phyloP scores from a whole-genome alignment of 1,140 invertebrate species.

The Mizuhopecten yessoensis region DNA sequence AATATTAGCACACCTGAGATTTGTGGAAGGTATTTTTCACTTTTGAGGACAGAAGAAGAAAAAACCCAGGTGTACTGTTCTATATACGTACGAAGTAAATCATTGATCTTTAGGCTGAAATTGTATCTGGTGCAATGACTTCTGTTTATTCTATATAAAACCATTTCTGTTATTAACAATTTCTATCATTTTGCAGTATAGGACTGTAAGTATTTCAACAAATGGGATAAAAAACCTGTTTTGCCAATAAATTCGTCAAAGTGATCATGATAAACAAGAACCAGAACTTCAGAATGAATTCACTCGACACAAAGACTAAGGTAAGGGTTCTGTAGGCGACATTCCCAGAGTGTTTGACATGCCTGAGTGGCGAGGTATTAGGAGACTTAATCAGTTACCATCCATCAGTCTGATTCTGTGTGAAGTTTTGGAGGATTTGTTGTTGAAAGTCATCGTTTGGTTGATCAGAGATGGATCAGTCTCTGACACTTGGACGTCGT shows the following conservation, averaged over 20 bases:
- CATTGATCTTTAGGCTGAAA: neutral
- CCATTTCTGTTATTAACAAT: too few relatives aligned
- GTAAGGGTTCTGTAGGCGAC: neutral
- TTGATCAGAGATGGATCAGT: neutral
- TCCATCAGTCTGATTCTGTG: slow-evolving; percentile 6
- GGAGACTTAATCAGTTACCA: slow-evolving; percentile 26
- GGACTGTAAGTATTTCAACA: too few relatives aligned
- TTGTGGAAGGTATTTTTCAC: neutral
- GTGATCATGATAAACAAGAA: too few relatives aligned
- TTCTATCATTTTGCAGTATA: too few relatives aligned
- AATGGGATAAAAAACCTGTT: too few relatives aligned
- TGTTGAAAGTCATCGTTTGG: slow-evolving; percentile 33
- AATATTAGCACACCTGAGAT: slow-evolving; percentile 10
- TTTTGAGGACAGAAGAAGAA: neutral
- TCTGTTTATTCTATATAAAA: neutral
- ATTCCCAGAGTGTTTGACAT: slow-evolving; percentile 13
- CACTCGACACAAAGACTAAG: neutral
- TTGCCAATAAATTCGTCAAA: too few relatives aligned
- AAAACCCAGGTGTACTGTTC: too few relatives aligned
- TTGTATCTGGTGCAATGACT: neutral
- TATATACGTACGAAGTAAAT: too few relatives aligned
- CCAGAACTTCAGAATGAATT: neutral
- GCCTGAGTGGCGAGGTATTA: neutral
- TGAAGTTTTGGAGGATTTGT: slow-evolving; percentile 3
- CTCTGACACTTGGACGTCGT: neutral